These are phyloP conservation scores for Dicrurus megarhynchus DNA, from an alignment of 2,113 vertebrate genomes.

Conservation along the genomic window DNA sequence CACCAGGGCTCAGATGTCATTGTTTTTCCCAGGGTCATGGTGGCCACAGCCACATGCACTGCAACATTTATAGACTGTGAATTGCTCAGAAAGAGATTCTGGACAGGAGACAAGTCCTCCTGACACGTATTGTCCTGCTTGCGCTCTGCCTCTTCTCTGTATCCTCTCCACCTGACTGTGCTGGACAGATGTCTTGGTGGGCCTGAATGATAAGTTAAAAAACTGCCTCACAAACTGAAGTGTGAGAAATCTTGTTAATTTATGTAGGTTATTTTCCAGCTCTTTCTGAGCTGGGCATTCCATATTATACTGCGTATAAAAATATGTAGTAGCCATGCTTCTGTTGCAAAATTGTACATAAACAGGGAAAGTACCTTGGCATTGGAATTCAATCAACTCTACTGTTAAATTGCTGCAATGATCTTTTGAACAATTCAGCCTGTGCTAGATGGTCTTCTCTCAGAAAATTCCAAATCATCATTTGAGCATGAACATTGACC, in stretches of 20 bases:
- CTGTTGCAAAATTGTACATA: neutral
- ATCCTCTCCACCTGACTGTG: neutral
- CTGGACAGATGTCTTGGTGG: neutral
- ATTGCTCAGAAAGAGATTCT: neutral
- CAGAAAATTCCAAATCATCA: neutral
- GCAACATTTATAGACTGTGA: neutral
- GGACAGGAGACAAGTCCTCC: neutral
- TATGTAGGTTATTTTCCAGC: neutral
- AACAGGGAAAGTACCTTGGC: neutral
- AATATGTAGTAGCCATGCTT: neutral
- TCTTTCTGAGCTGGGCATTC: neutral
- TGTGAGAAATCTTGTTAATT: neutral
- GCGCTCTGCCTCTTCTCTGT: neutral
- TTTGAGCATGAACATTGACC: neutral
- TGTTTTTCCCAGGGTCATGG: no score
- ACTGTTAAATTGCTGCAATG: neutral
- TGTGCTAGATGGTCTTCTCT: neutral
- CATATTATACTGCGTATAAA: neutral
- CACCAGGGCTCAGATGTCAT: no score
- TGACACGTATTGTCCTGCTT: fast-evolving
- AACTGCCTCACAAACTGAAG: neutral
- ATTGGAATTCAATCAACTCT: neutral
- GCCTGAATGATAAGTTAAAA: neutral
- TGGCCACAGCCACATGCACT: no score
- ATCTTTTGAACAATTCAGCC: neutral